Base-by-base conservation (phyloP, 2,113 vertebrate genomes). In the Cichladusa arquata region DNA sequence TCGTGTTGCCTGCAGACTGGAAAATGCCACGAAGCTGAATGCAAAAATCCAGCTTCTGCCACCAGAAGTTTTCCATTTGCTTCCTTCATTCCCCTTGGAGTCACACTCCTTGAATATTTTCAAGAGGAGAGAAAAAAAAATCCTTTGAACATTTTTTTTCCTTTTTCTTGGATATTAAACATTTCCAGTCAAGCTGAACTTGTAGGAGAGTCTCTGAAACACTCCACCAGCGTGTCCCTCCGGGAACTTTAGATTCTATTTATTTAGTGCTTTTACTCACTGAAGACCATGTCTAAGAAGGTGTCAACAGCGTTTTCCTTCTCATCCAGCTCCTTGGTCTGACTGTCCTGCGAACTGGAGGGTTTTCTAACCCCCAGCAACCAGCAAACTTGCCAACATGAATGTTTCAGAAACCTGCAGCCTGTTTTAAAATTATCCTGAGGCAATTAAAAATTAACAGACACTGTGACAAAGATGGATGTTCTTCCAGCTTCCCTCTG, bases 361-460 rank as follows among this genome's bases (percentile, higher is more conserved):
- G 57, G 26, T 66, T 95, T 90, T 93, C 84, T 50, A 48, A 79
- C 47, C 54, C 47, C 57, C 5, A 11, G 58, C 60, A 88, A 65
- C 58, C 67, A 92, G 50, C 50, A 90, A 66, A 76, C n/a, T 92
- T 85, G 57, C 78, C 66, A 1, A 57, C 42, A 77, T 80, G 58
- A 95, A 94, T 88, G 81, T 80, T 95, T 93, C 84, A 96, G 91
- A 93, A 92, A 81, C 29, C 79, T 88, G 70, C 78, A 91, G 91
- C 60, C 86, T 40, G 82, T 67, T 95, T 95, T 87, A 93, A 95
- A 96, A 92, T 91, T 90, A 95, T 88, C 89, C 74, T 0, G 0
- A 44, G 61, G 50, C 0, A 5, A 95, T 95, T 92, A 95, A 95
- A 96, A 94, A 91, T 95, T 87, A 92, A 95, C 51, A 87, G 73